These are phyloP conservation scores for Physella acuta DNA, from an alignment of 1,140 invertebrate species.

Conservation along the genomic window DNA sequence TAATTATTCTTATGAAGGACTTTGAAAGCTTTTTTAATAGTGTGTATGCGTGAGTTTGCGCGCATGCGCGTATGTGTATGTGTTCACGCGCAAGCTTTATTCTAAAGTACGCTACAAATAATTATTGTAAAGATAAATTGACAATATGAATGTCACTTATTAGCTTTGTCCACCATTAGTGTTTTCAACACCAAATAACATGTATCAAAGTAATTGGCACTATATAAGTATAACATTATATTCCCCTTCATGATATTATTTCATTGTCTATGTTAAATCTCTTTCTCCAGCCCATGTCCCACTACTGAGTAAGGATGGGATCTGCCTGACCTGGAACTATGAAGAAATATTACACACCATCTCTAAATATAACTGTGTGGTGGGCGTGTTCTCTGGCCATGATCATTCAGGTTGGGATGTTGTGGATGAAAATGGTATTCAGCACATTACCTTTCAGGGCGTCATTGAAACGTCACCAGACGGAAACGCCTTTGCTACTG, in stretches of 20 bases:
- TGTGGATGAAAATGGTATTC: slow-evolving; percentile 44
- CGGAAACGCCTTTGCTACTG: slow-evolving; percentile 43
- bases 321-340: slow-evolving; percentile 50
- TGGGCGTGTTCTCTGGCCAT: slow-evolving; percentile 50
- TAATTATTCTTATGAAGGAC: no score
- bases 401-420: slow-evolving; percentile 45
- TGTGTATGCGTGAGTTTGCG: no score
- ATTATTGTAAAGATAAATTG: no score
- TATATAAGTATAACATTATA: not conserved
- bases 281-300: slow-evolving; percentile 3
- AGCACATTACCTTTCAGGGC: slow-evolving; percentile 46
- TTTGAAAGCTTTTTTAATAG: no score
- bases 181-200: no score
- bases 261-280: no score
- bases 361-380: slow-evolving; percentile 38
- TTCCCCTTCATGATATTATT: not conserved
- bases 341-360: slow-evolving; percentile 45
- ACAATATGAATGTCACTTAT: no score
- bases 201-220: not conserved
- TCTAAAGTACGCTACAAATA: no score
- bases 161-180: no score
- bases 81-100: no score
- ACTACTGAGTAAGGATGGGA: not conserved
- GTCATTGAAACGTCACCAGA: slow-evolving; percentile 48
- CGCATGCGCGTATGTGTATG: no score